Base-by-base conservation (phyloP, 2,888 invertebrate genomes). In the Merodon equestris region DNA sequence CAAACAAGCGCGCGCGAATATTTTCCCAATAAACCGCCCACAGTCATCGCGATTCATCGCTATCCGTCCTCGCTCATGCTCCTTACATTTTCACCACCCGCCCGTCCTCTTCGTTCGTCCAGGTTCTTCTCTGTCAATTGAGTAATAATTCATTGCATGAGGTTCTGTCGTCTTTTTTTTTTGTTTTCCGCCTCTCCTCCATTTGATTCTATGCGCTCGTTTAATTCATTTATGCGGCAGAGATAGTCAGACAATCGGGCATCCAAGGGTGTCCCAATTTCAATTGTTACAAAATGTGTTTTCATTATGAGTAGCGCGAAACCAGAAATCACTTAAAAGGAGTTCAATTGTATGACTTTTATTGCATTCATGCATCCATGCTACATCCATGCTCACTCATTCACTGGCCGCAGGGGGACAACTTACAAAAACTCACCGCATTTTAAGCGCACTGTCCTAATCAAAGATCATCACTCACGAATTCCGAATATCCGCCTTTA, bases 401-500 rank as follows among this genome's bases (percentile, higher is more conserved):
- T 36, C 38, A 42, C 64, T n/a, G n/a, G n/a, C 48, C 5, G n/a
- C n/a, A 53, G 56, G 45, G 14, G 27, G 27, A 27, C 27, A 27
- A 54, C 38, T 19, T 18, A 36, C 19, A 47, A 36, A 48, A 54
- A 61, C 48, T 61, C 60, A 53, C 53, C 38, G 51, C 34, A 57
- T 27, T 40, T 18, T 44, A 40, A 48, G 38, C 19, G 66, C n/a
- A n/a, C 67, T 63, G 73, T 79, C 79, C 79, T 79, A 79, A 79
- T 79, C 79, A 73, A 68, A 79, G 79, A 79, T 79, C 79, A 79
- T 79, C 79, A 73, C 79, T 79, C 79, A 79, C 79, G 79, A 79
- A 79, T 70, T 73, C 58, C 58, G 60, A 73, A 73, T 73, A 73
- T 73, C 79, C 67, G 63, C 53, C 67, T 77, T 51, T 57, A 50